These are phyloP conservation scores for Laticauda colubrina DNA, from an alignment of 2,113 vertebrate genomes.

Conservation along the genomic window DNA sequence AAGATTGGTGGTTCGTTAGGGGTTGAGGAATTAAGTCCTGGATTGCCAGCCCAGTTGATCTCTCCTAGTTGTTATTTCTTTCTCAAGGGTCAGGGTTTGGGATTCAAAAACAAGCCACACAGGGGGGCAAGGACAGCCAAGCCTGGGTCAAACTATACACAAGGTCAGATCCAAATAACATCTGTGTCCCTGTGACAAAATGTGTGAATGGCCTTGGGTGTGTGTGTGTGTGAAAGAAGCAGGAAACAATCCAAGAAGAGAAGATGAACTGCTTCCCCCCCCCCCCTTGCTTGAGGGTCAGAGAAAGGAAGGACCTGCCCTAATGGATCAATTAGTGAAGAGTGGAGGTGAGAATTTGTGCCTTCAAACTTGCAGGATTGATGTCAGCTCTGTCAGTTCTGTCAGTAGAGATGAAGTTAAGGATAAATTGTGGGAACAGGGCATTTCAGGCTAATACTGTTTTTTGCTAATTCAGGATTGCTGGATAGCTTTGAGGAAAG, in stretches of 20 bases:
- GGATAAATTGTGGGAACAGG: neutral
- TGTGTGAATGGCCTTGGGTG: too few species aligned
- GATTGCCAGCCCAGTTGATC: neutral
- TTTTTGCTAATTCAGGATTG: neutral
- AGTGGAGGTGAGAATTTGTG: too few species aligned
- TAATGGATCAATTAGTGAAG: too few species aligned
- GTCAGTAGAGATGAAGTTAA: neutral
- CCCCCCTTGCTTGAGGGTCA: too few species aligned
- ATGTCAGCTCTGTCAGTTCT: too few species aligned
- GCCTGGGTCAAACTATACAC: neutral
- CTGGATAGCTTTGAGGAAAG: neutral
- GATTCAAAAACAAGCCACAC: neutral
- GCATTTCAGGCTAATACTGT: neutral
- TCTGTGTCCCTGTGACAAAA: too few species aligned
- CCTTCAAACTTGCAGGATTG: too few species aligned
- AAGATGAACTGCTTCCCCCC: too few species aligned
- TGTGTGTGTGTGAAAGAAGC: too few species aligned
- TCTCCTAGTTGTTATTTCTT: neutral
- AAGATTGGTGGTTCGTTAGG: neutral
- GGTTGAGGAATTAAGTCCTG: neutral
- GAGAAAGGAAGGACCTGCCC: too few species aligned
- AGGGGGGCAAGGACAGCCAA: too few species aligned
- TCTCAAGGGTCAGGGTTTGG: neutral
- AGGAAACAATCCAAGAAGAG: too few species aligned
- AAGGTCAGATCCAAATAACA: neutral